These are phyloP conservation scores for Brachypodius melanocephalos DNA, from an alignment of 2,113 vertebrate species.

Conservation along the genomic window DNA sequence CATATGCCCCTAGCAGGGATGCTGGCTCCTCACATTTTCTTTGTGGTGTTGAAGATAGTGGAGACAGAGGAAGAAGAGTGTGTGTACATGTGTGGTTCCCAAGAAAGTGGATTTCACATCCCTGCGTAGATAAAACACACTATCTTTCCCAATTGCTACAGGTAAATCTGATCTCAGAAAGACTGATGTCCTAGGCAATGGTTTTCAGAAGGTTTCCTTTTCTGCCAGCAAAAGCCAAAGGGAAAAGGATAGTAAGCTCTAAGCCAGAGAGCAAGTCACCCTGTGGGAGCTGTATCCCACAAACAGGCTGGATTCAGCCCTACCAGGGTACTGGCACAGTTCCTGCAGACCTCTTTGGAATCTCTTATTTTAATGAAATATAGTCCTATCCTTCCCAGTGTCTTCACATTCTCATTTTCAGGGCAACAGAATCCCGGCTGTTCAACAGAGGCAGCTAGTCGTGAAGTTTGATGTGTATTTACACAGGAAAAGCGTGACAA, in stretches of 20 bases:
- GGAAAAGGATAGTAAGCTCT: not conserved
- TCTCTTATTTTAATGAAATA: not conserved
- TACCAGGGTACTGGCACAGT: not conserved
- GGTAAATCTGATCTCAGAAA: not conserved
- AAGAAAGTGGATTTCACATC: not conserved
- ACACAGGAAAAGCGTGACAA: not conserved
- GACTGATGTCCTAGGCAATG: not conserved
- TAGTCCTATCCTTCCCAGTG: not conserved
- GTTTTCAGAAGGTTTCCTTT: not conserved
- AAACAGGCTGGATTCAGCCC: not conserved
- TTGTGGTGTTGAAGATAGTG: not conserved
- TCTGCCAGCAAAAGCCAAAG: not conserved
- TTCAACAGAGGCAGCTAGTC: not conserved
- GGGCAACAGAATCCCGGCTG: not conserved
- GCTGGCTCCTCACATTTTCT: not conserved
- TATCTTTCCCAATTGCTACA: not conserved
- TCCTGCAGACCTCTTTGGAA: not conserved
- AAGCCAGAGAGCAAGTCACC: not conserved
- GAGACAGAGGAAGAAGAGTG: not conserved
- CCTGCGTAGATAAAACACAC: not conserved
- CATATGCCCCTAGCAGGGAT: constrained; percentile 27
- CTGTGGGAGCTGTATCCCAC: not conserved
- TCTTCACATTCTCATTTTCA: not conserved
- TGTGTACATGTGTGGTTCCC: not conserved
- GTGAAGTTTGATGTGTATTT: not conserved